These are phyloP conservation scores for Trinectes maculatus DNA, from an alignment of 2,113 vertebrate genomes.

Conservation along the genomic window DNA sequence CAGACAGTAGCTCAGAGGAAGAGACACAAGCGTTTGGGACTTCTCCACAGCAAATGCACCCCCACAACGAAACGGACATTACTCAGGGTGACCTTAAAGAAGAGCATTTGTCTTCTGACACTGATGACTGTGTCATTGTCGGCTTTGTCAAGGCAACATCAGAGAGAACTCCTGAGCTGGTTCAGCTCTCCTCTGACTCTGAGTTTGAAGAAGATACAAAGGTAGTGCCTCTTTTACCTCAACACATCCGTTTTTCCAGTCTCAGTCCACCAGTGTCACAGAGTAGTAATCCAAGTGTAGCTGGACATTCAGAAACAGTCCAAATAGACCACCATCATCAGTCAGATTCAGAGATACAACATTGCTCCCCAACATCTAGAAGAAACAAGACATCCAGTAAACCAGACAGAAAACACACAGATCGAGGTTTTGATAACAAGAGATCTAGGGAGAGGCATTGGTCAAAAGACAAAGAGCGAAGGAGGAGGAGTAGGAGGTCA, in stretches of 20 bases:
- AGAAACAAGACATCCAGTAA: conserved; percentile 29
- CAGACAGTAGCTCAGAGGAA: conserved; percentile 86
- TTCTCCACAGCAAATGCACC: conserved; percentile 49
- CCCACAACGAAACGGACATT: conserved; percentile 49
- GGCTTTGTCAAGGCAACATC: conserved; percentile 89
- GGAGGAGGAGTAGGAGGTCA: conserved; percentile 74
- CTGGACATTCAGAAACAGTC: conserved; percentile 61
- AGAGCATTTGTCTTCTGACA: conserved; percentile 73
- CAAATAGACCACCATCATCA: conserved; percentile 7
- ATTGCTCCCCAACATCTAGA: conserved; percentile 18
- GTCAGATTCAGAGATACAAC: conserved; percentile 29
- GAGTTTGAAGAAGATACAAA: conserved; percentile 87
- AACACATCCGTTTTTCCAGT: conserved; percentile 81
- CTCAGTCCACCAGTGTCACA: conserved; percentile 77
- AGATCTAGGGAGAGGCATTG: conserved; percentile 63
- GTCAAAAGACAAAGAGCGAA: conserved; percentile 80
- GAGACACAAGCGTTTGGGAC: conserved; percentile 22
- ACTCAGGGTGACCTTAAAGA: conserved; percentile 37
- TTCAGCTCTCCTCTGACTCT: conserved; percentile 92
- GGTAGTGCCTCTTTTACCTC: conserved; percentile 74
- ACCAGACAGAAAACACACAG: conserved; percentile 40
- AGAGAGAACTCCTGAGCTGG: conserved; percentile 94
- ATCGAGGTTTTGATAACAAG: conserved; percentile 71
- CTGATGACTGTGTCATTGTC: conserved; percentile 91
- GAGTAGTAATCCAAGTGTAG: conserved; percentile 60